phyloP scores from a whole-genome alignment of 2,113 vertebrate genomes.

The Anguilla rostrata region DNA sequence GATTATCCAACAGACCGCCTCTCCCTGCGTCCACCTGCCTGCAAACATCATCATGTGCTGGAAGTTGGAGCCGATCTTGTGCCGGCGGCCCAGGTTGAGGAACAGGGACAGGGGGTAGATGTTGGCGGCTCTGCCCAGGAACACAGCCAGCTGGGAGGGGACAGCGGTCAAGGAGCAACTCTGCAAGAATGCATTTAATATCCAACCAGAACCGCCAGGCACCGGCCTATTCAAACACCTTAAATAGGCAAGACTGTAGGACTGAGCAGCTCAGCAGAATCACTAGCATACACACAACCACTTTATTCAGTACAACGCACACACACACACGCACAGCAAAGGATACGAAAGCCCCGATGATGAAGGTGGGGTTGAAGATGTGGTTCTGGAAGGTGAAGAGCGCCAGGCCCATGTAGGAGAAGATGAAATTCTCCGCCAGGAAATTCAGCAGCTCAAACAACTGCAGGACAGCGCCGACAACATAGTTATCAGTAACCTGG shows the following conservation, averaged over 20 bases:
- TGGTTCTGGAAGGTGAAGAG: slow-evolving; percentile 98
- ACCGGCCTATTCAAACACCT: background rate
- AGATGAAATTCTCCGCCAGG: slow-evolving; percentile 99
- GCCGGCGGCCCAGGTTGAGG: slow-evolving; percentile 90
- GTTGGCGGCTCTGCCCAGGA: slow-evolving; percentile 97
- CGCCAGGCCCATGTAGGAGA: slow-evolving; percentile 97
- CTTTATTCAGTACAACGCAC: too few species aligned
- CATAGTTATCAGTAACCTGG: background rate
- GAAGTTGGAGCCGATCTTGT: slow-evolving; percentile 93
- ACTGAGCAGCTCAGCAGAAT: too few species aligned
- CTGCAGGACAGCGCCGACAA: slow-evolving; percentile 63
- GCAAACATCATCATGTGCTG: slow-evolving; percentile 99
- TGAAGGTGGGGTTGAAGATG: slow-evolving; percentile 90
- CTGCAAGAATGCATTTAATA: background rate
- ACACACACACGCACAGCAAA: slow-evolving; percentile 43
- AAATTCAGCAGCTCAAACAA: slow-evolving; percentile 97
- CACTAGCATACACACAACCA: too few species aligned
- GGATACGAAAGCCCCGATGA: slow-evolving; percentile 95
- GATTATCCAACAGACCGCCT: too few species aligned
- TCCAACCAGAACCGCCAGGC: background rate
- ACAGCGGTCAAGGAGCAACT: slow-evolving; percentile 70
- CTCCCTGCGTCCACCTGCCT: slow-evolving; percentile 76
- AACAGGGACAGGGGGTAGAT: slow-evolving; percentile 98
- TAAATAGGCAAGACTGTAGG: background rate
- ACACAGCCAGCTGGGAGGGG: slow-evolving; percentile 83